A percentile compares a stretch with the other conserved stretches of the same genome.
These are phyloP conservation scores for Leptocoma aspasia DNA, from an alignment of 2,113 vertebrate species.

Conservation along the genomic window DNA sequence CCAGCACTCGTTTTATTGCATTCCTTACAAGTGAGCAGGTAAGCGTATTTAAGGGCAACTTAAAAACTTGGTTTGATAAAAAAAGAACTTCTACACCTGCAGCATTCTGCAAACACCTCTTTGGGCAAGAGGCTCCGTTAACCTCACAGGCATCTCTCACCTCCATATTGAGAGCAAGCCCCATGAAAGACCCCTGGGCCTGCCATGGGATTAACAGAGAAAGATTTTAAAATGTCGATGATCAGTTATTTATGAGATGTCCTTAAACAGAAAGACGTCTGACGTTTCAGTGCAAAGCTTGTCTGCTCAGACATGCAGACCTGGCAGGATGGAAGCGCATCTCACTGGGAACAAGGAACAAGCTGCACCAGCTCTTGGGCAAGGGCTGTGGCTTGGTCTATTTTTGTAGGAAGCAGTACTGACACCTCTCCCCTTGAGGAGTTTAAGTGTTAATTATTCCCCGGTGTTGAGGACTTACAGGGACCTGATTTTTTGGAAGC, in stretches of 20 bases:
- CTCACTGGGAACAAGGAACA: not conserved
- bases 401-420: not conserved
- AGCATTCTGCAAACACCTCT: not conserved
- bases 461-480: not conserved
- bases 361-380: not conserved
- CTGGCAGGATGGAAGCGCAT: not conserved
- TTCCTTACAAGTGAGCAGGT: not conserved
- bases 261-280: not conserved
- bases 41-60: not conserved
- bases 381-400: not conserved
- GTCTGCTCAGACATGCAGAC: not conserved
- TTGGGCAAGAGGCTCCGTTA: fast-evolving
- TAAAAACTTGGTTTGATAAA: not conserved
- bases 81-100: not conserved
- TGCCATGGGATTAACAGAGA: not conserved
- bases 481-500: not conserved
- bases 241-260: not conserved
- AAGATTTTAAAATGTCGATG: not conserved
- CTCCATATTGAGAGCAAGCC: not conserved
- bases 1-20: not conserved
- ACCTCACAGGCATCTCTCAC: not conserved
- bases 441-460: constrained; percentile 14
- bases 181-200: not conserved
- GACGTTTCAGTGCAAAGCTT: not conserved
- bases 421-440: not conserved